Conservation (phyloP, 2,888 invertebrate species). For the Sarcophaga rosellei region DNA sequence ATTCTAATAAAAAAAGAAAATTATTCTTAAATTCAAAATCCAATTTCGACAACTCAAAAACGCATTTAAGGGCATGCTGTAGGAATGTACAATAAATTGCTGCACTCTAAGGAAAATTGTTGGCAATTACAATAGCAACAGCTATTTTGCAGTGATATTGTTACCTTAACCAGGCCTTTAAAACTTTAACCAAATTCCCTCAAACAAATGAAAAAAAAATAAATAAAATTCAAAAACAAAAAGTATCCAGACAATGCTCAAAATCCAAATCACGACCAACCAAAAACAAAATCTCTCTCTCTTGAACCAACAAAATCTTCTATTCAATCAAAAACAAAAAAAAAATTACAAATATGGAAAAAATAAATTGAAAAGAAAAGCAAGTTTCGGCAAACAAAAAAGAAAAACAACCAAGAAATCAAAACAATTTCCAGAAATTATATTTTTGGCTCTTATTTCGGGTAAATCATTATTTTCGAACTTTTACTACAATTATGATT, state of each 20-base stretch:
- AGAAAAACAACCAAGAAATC: constrained; percentile 12
- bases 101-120: no score
- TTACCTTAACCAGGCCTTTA: background rate
- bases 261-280: constrained; percentile 64
- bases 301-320: constrained; percentile 60
- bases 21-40: constrained; percentile 65
- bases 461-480: constrained; percentile 59
- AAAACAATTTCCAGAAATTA: constrained; percentile 58
- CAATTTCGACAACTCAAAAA: constrained; percentile 66
- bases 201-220: constrained; percentile 13
- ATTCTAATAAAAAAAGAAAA: constrained; percentile 63
- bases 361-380: constrained; percentile 57
- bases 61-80: constrained; percentile 1
- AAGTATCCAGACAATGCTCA: background rate
- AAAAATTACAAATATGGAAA: constrained; percentile 46
- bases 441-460: constrained; percentile 66
- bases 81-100: background rate
- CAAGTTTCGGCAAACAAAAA: constrained; percentile 72
- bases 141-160: background rate
- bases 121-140: no score
- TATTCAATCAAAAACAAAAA: constrained; percentile 30
- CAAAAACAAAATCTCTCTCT: constrained; percentile 41
- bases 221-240: no score
- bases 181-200: constrained; percentile 54
- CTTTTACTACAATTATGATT: constrained; percentile 43